A percentile compares a stretch with the other conserved stretches of the same genome.
Evolutionary conservation across 1,140 invertebrate species (phyloP).

Genomic region (Pseudomyrmex sp.): DNA sequence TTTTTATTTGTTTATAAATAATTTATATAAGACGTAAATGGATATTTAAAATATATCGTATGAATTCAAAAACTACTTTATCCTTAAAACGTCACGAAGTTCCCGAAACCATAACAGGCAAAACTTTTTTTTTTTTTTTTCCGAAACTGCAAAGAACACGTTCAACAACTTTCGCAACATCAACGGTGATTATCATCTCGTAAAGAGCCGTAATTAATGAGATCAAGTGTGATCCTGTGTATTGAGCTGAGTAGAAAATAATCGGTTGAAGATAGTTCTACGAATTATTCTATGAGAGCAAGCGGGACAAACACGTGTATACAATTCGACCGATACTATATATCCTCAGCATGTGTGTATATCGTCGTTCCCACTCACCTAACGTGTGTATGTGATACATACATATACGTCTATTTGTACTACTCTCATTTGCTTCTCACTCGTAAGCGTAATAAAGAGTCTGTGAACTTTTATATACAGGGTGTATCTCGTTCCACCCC

Average conservation of each 20-base stretch:
- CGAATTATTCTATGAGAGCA: slow-evolving; percentile 9
- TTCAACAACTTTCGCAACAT: slow-evolving; percentile 7
- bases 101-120: too few species aligned
- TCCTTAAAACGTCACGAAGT: too few species aligned
- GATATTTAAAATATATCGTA: too few species aligned
- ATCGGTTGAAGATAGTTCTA: slow-evolving; percentile 17
- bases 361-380: slow-evolving; percentile 28
- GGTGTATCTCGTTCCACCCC: not conserved
- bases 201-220: slow-evolving; percentile 2
- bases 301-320: slow-evolving; percentile 3
- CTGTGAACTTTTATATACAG: slow-evolving; percentile 33
- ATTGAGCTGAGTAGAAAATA: slow-evolving; percentile 22
- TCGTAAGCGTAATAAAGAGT: slow-evolving; percentile 58
- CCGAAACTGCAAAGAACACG: not conserved
- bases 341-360: too few species aligned
- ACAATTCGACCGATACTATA: too few species aligned
- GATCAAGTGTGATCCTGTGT: slow-evolving; percentile 7
- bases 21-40: too few species aligned
- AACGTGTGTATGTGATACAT: slow-evolving; percentile 14
- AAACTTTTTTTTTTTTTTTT: not conserved
- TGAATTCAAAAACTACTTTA: too few species aligned
- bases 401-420: slow-evolving; percentile 50
- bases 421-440: slow-evolving; percentile 29
- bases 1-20: too few species aligned
- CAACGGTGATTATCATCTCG: slow-evolving; percentile 16